Evolutionary conservation across 2,113 vertebrate species (phyloP).

Genomic region (Prochilodus magdalenae): DNA sequence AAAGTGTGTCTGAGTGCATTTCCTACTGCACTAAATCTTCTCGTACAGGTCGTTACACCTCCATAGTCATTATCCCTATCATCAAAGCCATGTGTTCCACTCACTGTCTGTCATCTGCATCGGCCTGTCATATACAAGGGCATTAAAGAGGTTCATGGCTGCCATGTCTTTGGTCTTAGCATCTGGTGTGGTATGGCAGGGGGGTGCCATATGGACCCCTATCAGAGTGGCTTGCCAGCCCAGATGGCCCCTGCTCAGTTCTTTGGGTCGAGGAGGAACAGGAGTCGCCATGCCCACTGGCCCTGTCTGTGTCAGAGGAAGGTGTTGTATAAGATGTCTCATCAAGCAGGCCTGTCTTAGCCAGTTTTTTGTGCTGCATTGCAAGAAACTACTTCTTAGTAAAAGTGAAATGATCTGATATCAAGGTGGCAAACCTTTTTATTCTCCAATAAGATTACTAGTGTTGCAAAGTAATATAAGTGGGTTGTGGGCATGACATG

Average conservation of each 20-base stretch:
- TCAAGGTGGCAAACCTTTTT: too few species aligned
- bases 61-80: constrained; percentile 9
- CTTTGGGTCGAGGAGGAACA: constrained; percentile 3
- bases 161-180: constrained; percentile 42
- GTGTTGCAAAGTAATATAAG: too few species aligned
- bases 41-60: neutral
- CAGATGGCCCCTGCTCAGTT: constrained; percentile 34
- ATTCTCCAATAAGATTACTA: too few species aligned
- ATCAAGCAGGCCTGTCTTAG: neutral
- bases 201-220: constrained; percentile 42
- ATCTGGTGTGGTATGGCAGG: constrained; percentile 35
- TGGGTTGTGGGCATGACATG: too few species aligned
- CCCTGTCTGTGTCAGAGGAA: constrained; percentile 27
- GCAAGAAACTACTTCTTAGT: too few species aligned
- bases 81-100: constrained; percentile 10
- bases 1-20: neutral
- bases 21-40: neutral
- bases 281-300: constrained; percentile 3
- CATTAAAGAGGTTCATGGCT: constrained; percentile 19
- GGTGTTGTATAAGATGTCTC: neutral
- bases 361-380: neutral
- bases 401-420: too few species aligned
- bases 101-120: constrained; percentile 12
- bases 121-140: constrained; percentile 9
- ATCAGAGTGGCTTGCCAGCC: constrained; percentile 37